A percentile compares a stretch with the other conserved stretches of the same genome.
These are phyloP conservation scores for Callithrix jacchus DNA, from an alignment of 2,113 vertebrate genomes.

Conservation along the genomic window DNA sequence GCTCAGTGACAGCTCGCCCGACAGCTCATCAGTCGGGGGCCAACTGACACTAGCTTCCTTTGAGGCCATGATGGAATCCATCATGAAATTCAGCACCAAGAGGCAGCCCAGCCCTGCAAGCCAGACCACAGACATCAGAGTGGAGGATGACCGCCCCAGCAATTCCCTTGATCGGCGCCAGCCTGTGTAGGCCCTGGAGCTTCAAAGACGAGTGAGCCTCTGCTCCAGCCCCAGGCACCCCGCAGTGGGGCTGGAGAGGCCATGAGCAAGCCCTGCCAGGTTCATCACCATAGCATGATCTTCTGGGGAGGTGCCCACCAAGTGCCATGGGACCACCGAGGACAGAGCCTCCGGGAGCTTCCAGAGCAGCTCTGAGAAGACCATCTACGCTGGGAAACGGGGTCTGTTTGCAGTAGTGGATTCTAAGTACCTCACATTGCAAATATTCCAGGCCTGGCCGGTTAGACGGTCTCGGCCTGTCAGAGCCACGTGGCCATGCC, in stretches of 20 bases:
- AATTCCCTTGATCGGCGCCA: accelerated
- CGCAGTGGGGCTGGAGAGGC: accelerated
- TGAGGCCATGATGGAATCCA: neutral
- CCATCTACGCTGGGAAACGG: neutral
- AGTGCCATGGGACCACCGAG: neutral
- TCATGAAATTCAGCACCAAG: neutral
- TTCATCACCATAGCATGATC: accelerated
- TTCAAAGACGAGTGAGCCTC: neutral
- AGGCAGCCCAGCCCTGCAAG: no score
- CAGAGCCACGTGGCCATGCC: no score
- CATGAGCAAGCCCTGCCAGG: neutral
- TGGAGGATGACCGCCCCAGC: neutral
- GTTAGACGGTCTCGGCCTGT: no score
- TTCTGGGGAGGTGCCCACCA: accelerated
- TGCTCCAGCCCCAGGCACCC: neutral
- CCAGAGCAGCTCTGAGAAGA: no score
- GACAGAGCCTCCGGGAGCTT: neutral
- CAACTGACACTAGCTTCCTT: neutral
- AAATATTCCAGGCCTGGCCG: no score
- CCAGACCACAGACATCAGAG: neutral
- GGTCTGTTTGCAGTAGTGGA: neutral
- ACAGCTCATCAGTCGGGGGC: no score
- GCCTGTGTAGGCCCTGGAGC: neutral
- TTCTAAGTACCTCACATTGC: neutral
- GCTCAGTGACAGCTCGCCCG: accelerated